These are phyloP conservation scores for Melanotaenia pygmaea DNA, from an alignment of 2,797 vertebrate species.

Conservation along the genomic window DNA sequence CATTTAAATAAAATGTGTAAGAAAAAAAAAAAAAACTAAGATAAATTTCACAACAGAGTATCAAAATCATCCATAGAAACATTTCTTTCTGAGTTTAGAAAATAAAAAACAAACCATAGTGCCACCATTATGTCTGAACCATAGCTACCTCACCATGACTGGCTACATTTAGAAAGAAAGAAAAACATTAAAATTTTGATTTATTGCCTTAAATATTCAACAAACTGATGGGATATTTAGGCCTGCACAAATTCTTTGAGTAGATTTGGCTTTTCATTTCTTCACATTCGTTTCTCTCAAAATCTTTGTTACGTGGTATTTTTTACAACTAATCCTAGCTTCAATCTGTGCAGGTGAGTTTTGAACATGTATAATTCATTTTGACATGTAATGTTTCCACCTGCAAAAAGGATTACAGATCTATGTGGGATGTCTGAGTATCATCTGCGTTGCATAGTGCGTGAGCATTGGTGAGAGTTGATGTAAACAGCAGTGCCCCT, in stretches of 20 bases:
- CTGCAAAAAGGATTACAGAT: constrained; percentile 36
- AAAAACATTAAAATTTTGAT: not conserved
- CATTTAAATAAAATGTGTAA: constrained; percentile 10
- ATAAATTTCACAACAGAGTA: not conserved
- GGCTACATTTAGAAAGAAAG: not conserved
- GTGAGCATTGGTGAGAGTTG: constrained; percentile 44
- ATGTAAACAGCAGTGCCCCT: constrained; percentile 65
- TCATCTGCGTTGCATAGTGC: constrained; percentile 39
- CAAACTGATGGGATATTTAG: not conserved
- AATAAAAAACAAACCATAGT: not conserved
- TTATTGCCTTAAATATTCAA: not conserved
- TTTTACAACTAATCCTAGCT: constrained; percentile 6
- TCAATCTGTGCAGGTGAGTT: constrained; percentile 7
- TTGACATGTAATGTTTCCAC: constrained; percentile 37
- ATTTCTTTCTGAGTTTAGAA: no score
- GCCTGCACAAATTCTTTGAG: not conserved
- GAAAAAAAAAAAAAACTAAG: not conserved
- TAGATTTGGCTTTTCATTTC: not conserved
- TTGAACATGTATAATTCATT: not conserved
- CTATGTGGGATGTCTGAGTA: constrained; percentile 34
- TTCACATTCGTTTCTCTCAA: constrained; percentile 2
- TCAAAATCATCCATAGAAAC: not conserved
- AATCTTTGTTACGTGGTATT: constrained; percentile 6
- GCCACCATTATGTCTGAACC: not conserved
- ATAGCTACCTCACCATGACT: constrained; percentile 6